Conservation (phyloP, 2,888 invertebrate species). For the Dione vanillae region DNA sequence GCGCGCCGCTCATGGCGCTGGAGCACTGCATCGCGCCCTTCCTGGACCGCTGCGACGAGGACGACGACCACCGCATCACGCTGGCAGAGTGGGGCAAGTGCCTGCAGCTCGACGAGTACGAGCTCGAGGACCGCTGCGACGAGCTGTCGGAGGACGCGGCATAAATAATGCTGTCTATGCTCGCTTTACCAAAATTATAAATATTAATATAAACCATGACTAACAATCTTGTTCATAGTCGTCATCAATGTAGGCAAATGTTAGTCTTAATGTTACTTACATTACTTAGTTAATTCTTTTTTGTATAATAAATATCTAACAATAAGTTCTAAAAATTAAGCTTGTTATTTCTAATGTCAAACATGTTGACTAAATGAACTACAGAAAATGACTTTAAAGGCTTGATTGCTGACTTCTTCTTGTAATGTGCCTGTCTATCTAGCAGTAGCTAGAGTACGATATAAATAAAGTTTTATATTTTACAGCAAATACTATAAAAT, state of each 20-base stretch:
- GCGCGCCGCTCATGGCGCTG: conserved; percentile 96
- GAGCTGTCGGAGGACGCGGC: conserved; percentile 84
- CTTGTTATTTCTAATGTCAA: not conserved
- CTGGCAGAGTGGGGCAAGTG: conserved; percentile 97
- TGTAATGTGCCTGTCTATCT: not conserved
- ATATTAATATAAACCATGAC: conserved; percentile 5
- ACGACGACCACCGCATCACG: conserved; percentile 95
- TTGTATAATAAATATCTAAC: conserved; percentile 12
- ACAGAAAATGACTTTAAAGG: not conserved
- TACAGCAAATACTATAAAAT: not conserved
- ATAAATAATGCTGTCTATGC: conserved; percentile 20
- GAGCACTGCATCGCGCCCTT: conserved; percentile 99
- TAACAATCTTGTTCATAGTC: not conserved
- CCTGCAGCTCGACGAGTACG: conserved; percentile 92
- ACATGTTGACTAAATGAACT: not conserved
- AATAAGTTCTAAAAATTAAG: not conserved
- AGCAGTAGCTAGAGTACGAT: not conserved
- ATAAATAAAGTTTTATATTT: not conserved
- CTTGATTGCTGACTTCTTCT: not conserved
- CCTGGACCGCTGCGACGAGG: conserved; percentile 94
- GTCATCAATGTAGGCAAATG: no score
- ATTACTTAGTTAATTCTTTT: not conserved
- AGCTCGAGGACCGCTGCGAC: conserved; percentile 92
- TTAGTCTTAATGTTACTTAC: not conserved
- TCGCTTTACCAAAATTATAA: not conserved